These are phyloP conservation scores for Sarcophaga bullata DNA, from an alignment of 1,140 invertebrate species.

Conservation along the genomic window DNA sequence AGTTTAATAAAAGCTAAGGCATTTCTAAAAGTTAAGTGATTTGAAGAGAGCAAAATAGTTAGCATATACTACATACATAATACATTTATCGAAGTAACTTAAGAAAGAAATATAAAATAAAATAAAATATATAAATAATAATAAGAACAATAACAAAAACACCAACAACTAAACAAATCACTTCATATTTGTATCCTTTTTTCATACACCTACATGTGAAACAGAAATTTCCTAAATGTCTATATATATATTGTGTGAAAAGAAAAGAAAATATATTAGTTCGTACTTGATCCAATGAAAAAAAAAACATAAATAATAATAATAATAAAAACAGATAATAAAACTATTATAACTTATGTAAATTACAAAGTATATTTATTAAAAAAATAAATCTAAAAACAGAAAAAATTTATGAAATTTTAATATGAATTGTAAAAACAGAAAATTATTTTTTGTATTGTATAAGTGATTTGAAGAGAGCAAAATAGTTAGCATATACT, in stretches of 20 bases:
- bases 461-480: too few relatives aligned
- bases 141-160: neutral
- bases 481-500: too few relatives aligned
- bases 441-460: too few relatives aligned
- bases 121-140: neutral
- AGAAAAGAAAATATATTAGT: neutral
- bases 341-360: constrained; percentile 29
- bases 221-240: constrained; percentile 40
- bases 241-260: neutral
- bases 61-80: too few relatives aligned
- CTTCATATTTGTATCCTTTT: constrained; percentile 32
- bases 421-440: neutral
- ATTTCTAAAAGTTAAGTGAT: too few relatives aligned
- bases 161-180: neutral
- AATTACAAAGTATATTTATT: neutral
- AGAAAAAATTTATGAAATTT: neutral
- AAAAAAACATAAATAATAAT: neutral
- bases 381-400: neutral
- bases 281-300: neutral
- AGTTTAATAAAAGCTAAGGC: too few relatives aligned
- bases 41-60: too few relatives aligned
- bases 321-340: neutral
- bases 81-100: neutral
- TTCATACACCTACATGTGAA: constrained; percentile 32
- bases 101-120: neutral